A percentile compares a stretch with the other conserved stretches of the same genome.
These are phyloP conservation scores for Phorcus lineatus DNA, from an alignment of 2,888 invertebrate genomes.

Conservation along the genomic window DNA sequence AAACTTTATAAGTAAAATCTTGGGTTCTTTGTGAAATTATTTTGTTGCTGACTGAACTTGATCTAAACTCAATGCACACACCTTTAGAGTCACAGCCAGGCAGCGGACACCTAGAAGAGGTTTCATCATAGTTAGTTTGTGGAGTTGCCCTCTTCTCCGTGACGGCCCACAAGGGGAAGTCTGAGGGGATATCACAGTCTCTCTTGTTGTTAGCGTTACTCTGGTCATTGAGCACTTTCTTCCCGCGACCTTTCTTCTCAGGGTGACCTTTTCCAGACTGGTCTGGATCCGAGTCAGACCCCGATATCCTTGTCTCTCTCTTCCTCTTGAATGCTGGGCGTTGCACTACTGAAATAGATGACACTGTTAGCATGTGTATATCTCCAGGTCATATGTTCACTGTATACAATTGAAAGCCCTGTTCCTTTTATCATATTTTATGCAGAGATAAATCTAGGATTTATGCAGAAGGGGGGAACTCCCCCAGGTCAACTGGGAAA, in stretches of 20 bases:
- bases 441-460: too few species aligned
- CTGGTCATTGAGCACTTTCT: background rate
- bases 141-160: slow-evolving; percentile 64
- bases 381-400: background rate
- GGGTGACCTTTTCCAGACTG: background rate
- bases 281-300: slow-evolving; percentile 3
- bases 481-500: too few species aligned
- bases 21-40: too few species aligned
- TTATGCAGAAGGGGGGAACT: too few species aligned
- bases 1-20: too few species aligned
- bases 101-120: slow-evolving; percentile 81
- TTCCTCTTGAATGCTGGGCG: slow-evolving; percentile 23
- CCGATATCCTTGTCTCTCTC: slow-evolving; percentile 2
- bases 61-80: too few species aligned
- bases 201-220: slow-evolving; percentile 29
- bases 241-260: slow-evolving; percentile 1
- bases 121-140: slow-evolving; percentile 67
- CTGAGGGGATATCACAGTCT: slow-evolving; percentile 33
- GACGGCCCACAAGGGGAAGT: slow-evolving; percentile 39
- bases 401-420: too few species aligned
- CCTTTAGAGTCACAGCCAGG: slow-evolving; percentile 89
- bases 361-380: background rate
- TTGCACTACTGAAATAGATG: slow-evolving; percentile 12
- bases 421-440: too few species aligned
- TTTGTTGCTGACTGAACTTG: too few species aligned